Evolutionary conservation across 1,140 invertebrate species (phyloP).

Genomic region (Heliconius hewitsoni): DNA sequence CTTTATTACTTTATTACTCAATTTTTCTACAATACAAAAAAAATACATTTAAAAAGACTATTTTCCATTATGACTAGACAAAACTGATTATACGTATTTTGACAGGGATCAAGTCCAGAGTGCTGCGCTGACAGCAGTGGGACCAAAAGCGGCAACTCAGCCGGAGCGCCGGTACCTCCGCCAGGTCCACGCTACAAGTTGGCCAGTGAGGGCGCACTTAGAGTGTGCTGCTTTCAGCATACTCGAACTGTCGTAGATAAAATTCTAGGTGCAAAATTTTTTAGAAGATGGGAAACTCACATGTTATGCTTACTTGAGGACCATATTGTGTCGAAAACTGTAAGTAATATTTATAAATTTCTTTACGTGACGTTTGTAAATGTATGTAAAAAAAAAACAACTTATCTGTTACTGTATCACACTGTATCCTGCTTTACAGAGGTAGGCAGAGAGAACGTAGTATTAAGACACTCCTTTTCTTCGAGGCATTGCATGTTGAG

Average conservation of each 20-base stretch:
- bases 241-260: conserved; percentile 90
- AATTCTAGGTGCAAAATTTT: conserved; percentile 90
- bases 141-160: conserved; percentile 51
- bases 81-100: neutral
- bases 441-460: too few species aligned
- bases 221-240: conserved; percentile 90
- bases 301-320: conserved; percentile 86
- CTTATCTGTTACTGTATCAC: too few species aligned
- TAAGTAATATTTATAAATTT: conserved; percentile 77
- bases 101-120: conserved; percentile 72
- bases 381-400: too few species aligned
- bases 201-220: conserved; percentile 88
- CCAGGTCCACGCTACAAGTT: conserved; percentile 88
- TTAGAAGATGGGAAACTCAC: conserved; percentile 91
- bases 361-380: neutral
- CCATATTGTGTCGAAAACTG: conserved; percentile 89
- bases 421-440: too few species aligned
- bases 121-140: conserved; percentile 70
- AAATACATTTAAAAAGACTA: neutral
- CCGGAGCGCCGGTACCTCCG: conserved; percentile 74
- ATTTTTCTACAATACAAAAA: too few species aligned
- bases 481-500: too few species aligned
- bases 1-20: too few species aligned
- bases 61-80: neutral
- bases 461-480: too few species aligned